Conservation (phyloP, 2,113 vertebrate genomes). For the Orcinus orca region DNA sequence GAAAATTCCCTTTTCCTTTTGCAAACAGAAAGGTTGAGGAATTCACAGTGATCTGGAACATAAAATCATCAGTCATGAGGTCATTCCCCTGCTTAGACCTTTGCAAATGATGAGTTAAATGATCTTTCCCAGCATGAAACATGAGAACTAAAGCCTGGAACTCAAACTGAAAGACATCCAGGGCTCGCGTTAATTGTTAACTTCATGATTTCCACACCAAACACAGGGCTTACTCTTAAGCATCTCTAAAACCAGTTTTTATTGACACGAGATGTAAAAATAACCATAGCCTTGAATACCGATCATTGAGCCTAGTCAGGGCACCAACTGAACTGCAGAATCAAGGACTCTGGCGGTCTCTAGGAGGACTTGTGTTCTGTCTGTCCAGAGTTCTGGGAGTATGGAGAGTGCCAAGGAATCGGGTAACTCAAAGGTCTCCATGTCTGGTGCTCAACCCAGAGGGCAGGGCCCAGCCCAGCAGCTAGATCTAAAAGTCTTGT, state of each 20-base stretch:
- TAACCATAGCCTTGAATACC: slow-evolving; percentile 46
- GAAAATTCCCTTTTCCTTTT: slow-evolving; percentile 53
- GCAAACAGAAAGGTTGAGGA: slow-evolving; percentile 42
- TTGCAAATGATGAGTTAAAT: slow-evolving; percentile 23
- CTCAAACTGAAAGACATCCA: slow-evolving; percentile 8
- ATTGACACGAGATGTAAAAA: slow-evolving; percentile 63
- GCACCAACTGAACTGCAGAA: neutral
- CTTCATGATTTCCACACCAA: slow-evolving; percentile 56
- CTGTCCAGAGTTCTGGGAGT: neutral
- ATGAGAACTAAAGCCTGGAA: slow-evolving; percentile 17
- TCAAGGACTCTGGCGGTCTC: neutral
- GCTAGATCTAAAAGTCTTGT: neutral
- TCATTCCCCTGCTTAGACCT: slow-evolving; percentile 50
- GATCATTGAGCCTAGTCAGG: neutral
- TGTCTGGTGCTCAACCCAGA: neutral
- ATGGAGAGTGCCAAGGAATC: neutral
- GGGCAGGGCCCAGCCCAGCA: neutral
- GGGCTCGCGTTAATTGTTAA: slow-evolving; percentile 64
- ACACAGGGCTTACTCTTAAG: neutral
- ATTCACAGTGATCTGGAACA: slow-evolving; percentile 29
- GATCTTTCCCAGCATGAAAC: slow-evolving; percentile 30
- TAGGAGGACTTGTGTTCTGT: neutral
- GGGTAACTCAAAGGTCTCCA: neutral
- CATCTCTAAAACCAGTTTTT: slow-evolving; percentile 35
- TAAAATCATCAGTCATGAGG: neutral